phyloP scores from a whole-genome alignment of 2,797 vertebrate genomes.

The Chelon labrosus region DNA sequence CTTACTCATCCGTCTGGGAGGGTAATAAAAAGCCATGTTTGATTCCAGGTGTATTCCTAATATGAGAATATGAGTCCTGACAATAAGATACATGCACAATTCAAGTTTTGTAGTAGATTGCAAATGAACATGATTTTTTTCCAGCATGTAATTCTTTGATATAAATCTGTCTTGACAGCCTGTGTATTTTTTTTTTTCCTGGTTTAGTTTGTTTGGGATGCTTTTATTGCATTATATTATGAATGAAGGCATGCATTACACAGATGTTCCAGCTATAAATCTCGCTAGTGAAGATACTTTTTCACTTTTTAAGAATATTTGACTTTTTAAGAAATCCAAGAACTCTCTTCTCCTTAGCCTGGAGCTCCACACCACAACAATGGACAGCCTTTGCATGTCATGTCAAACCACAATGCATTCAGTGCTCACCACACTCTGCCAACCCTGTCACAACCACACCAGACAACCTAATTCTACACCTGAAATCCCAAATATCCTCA shows the following conservation, averaged over 20 bases:
- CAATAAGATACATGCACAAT: neutral
- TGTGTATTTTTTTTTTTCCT: neutral
- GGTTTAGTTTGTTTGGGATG: neutral
- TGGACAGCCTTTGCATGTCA: conserved; percentile 71
- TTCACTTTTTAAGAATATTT: neutral
- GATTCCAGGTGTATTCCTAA: conserved; percentile 44
- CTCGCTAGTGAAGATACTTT: conserved; percentile 24
- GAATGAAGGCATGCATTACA: neutral
- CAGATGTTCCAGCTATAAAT: conserved; percentile 9
- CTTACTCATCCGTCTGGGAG: conserved; percentile 75
- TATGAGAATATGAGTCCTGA: neutral
- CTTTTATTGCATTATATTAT: neutral
- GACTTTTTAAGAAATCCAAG: conserved; percentile 51
- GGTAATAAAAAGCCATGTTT: conserved; percentile 50
- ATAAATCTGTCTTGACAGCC: neutral
- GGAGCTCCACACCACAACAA: conserved; percentile 69
- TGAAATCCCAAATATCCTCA: conserved; percentile 74
- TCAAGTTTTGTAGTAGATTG: neutral
- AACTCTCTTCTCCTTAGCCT: conserved; percentile 54
- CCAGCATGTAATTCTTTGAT: neutral
- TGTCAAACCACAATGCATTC: conserved; percentile 72
- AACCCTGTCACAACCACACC: conserved; percentile 49
- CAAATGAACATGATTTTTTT: neutral
- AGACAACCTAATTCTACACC: conserved; percentile 66
- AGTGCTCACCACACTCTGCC: conserved; percentile 55